Evolutionary conservation across 2,888 invertebrate genomes (phyloP), one percentile per base, ranked within the genome.

Genomic region (Luperina nickerlii): DNA sequence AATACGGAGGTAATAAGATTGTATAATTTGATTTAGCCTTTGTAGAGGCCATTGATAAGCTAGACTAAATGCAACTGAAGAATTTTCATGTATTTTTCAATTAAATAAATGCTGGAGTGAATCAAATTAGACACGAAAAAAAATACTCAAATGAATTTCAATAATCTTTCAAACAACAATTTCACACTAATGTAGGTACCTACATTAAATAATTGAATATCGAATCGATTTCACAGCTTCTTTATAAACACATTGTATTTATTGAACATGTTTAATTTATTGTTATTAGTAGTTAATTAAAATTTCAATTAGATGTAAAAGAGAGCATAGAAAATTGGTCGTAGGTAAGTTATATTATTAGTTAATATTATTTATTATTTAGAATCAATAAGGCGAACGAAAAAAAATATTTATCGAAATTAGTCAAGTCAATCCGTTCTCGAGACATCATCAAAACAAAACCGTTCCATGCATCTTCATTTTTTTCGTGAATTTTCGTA

Each of bases 191-290:
- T 42, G n/a, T n/a, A 63, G 2, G 18, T 27, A 27, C 7, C 8
- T 32, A 32, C 18, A 70, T 66, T 38, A 62, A 68, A 54, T 51
- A 75, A 70, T 15, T 32, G n/a, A 60, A 32, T 54, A 15, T 48
- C 0, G 48, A 84, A 83, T 83, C 9, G 42, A 79, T 83, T 83
- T 79, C 66, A 83, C 83, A 42, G 42, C n/a, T 18, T 45, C 9
- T 51, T 78, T 38, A 73, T 66, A 48, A 45, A 0, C 48, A 20
- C 9, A 5, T 51, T 65, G n/a, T 42, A 24, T 60, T 79, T 70
- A 60, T 60, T 71, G 45, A 57, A 79, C 63, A 68, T 32, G 57
- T 18, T 45, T 42, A 27, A 24, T n/a, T 11, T 20, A 38, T 60
- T 24, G 4, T n/a, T 38, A 63, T 38, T 24, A 18, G 15, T n/a